Base-by-base conservation (phyloP, 1,140 invertebrate genomes). In the Drosophila murphyi region DNA sequence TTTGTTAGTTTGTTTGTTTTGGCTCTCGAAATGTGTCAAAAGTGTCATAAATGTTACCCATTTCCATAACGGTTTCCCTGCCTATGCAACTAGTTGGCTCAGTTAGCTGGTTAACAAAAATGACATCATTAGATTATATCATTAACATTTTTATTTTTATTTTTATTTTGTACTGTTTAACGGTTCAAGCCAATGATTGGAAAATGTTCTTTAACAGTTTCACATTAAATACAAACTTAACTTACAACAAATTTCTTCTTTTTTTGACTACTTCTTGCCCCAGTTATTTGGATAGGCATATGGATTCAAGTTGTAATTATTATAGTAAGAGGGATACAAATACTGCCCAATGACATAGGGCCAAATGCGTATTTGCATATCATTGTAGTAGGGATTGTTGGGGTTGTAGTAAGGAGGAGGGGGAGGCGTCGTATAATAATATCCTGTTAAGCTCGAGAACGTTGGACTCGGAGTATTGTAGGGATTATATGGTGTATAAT, bases 261-360 rank as follows among this genome's bases (percentile, higher is more conserved):
- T 41, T n/a, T n/a, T 10, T 10, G 1, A 54, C 43, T 73, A 89
- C 39, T 89, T 89, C 54, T 81, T 88, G 4, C 85, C 85, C 37
- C 3, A 78, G 48, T 61, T 89, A 35, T 62, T 63, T n/a, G 67
- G 65, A 70, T 89, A 88, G 47, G 63, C 85, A 48, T 89, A 89
- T 0, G 85, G 85, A 81, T 89, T 90, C 7, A 76, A 61, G 3
- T 63, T 50, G 48, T 89, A 85, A 31, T 54, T 85, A 29, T 89
- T 89, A 39, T 89, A 81, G 41, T 89, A 89, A 0, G 65, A 62
- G 3, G 85, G 85, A 79, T 89, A 89, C n/a, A 89, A 43, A 65
- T 91, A 91, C 43, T 91, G 88, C 0, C 88, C 88, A 5, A 91
- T 88, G 5, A 91, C 88, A 81, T 88, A 91, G 4, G 88, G 88